phyloP scores from a whole-genome alignment of 2,113 vertebrate species.

The Syngnathus typhle region DNA sequence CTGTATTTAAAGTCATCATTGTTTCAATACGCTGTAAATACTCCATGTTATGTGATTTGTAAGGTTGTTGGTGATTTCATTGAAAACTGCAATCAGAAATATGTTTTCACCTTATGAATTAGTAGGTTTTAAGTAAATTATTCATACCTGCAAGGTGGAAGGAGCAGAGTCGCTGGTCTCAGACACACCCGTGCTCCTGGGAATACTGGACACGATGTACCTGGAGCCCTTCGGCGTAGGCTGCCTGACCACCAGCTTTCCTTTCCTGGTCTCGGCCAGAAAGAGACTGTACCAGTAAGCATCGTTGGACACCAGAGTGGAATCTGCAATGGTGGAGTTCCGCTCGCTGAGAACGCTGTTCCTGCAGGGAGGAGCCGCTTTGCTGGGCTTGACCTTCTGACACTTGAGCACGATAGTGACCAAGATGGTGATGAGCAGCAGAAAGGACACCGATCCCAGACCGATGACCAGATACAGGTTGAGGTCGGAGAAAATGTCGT shows the following conservation, averaged over 20 bases:
- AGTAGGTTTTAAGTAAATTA: neutral
- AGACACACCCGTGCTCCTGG: slow-evolving; percentile 37
- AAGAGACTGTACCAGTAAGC: slow-evolving; percentile 61
- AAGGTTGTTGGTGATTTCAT: no score
- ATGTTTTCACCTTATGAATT: neutral
- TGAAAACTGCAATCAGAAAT: neutral
- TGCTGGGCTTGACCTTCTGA: slow-evolving; percentile 44
- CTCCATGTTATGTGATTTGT: neutral
- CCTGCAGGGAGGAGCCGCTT: slow-evolving; percentile 43
- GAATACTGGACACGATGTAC: slow-evolving; percentile 51
- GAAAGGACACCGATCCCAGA: slow-evolving; percentile 67
- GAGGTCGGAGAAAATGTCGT: slow-evolving; percentile 54
- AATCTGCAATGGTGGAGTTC: slow-evolving; percentile 55
- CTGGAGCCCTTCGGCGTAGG: slow-evolving; percentile 46
- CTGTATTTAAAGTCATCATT: neutral
- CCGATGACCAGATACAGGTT: slow-evolving; percentile 63
- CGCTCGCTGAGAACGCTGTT: slow-evolving; percentile 55
- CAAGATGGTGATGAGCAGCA: slow-evolving; percentile 68
- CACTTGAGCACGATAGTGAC: slow-evolving; percentile 63
- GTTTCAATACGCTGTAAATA: neutral
- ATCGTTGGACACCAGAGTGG: slow-evolving; percentile 58
- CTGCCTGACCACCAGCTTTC: slow-evolving; percentile 49
- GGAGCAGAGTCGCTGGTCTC: slow-evolving; percentile 46
- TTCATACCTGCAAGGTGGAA: slow-evolving; percentile 32
- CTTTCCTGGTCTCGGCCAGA: slow-evolving; percentile 54